These are phyloP conservation scores for Thera obeliscata DNA, from an alignment of 2,888 invertebrate species.

Conservation along the genomic window DNA sequence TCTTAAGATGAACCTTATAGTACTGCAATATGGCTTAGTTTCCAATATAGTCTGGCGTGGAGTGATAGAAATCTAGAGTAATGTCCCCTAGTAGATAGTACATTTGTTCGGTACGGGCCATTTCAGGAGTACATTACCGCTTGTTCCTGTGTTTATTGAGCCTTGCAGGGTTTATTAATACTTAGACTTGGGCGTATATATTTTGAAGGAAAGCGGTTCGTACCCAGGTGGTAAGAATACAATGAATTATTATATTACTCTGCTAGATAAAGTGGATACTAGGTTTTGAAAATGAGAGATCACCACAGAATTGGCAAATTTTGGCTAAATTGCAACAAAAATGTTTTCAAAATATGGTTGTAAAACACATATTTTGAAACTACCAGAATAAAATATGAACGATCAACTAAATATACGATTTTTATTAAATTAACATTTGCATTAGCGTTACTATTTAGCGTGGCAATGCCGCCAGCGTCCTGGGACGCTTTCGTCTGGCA, in stretches of 20 bases:
- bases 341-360: too few relatives aligned
- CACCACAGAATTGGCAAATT: too few relatives aligned
- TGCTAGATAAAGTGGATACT: neutral
- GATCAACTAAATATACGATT: too few relatives aligned
- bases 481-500: too few relatives aligned
- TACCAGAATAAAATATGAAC: too few relatives aligned
- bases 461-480: too few relatives aligned
- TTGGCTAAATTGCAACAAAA: too few relatives aligned
- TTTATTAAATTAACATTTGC: too few relatives aligned
- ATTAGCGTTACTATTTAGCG: too few relatives aligned
- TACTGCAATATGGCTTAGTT: slow-evolving; percentile 1
- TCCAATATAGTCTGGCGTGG: neutral
- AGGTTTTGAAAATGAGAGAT: neutral
- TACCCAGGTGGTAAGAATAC: slow-evolving; percentile 17
- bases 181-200: slow-evolving; percentile 28
- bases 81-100: slow-evolving; percentile 46
- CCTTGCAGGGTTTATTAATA: slow-evolving; percentile 27
- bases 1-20: neutral
- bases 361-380: too few relatives aligned
- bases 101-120: slow-evolving; percentile 56
- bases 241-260: neutral
- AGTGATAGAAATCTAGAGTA: slow-evolving; percentile 35
- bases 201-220: slow-evolving; percentile 17
- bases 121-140: slow-evolving; percentile 40
- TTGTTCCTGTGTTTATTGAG: slow-evolving; percentile 35